Percentiles rank a stretch among this genome's conserved stretches.
Conservation (phyloP, 2,888 invertebrate genomes). For the Horisme vitalbata region DNA sequence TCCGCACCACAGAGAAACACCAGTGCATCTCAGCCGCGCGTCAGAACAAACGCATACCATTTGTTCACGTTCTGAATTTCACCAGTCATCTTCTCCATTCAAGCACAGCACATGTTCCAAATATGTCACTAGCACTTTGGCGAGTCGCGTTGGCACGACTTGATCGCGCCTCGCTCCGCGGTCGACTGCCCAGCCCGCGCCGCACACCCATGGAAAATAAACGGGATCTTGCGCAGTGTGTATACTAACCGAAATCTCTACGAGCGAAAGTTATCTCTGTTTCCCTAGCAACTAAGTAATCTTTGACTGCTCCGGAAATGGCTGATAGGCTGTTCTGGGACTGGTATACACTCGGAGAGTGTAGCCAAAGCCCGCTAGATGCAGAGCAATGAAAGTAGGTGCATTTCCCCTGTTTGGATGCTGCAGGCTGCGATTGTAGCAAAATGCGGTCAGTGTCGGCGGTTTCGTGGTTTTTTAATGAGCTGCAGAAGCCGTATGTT, state of each 20-base stretch:
- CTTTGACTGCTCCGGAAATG: conserved; percentile 19
- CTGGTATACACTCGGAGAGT: conserved; percentile 36
- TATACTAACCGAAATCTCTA: conserved; percentile 45
- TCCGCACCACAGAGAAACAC: conserved; percentile 57
- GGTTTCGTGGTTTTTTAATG: conserved; percentile 54
- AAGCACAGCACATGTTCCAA: conserved; percentile 68
- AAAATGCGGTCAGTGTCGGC: conserved; percentile 65
- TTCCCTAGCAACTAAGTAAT: conserved; percentile 22
- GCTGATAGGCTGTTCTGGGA: conserved; percentile 48
- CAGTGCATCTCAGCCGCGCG: conserved; percentile 69
- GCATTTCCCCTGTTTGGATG: conserved; percentile 69
- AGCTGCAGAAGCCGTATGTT: conserved; percentile 12
- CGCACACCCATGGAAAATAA: conserved; percentile 56
- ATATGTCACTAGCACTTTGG: conserved; percentile 34
- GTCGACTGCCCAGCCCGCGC: conserved; percentile 53
- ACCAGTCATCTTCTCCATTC: conserved; percentile 68
- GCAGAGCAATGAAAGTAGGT: conserved; percentile 77
- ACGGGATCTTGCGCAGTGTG: conserved; percentile 59
- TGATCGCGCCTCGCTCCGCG: conserved; percentile 47
- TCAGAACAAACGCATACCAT: conserved; percentile 66
- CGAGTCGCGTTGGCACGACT: conserved; percentile 42
- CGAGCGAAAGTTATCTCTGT: conserved; percentile 46
- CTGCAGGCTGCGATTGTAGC: conserved; percentile 55
- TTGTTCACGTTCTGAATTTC: conserved; percentile 63
- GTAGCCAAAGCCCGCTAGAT: conserved; percentile 58